Evolutionary conservation across 2,888 invertebrate species (phyloP).

Genomic region (Steromphala cineraria): DNA sequence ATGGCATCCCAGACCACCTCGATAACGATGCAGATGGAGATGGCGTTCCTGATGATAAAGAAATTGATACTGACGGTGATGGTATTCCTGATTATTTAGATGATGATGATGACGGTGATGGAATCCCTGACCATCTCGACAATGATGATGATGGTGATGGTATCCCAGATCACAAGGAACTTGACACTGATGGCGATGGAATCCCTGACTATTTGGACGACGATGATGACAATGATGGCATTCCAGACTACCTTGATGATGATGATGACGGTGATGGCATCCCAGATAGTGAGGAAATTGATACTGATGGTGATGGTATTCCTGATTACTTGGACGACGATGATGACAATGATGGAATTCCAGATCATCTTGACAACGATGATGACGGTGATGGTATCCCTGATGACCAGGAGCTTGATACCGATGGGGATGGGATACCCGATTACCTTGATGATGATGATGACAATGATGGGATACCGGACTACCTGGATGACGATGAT

Average conservation of each 20-base stretch:
- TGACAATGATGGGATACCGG: conserved; percentile 64
- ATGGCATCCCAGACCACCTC: conserved; percentile 50
- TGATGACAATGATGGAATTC: conserved; percentile 49
- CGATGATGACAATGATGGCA: conserved; percentile 57
- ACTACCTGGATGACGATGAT: conserved; percentile 57
- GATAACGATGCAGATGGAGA: conserved; percentile 45
- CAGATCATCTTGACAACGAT: conserved; percentile 51
- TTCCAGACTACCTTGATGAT: conserved; percentile 41
- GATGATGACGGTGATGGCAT: conserved; percentile 63
- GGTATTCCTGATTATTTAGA: conserved; percentile 60
- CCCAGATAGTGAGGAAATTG: conserved; percentile 59
- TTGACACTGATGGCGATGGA: conserved; percentile 47
- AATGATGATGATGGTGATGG: conserved; percentile 63
- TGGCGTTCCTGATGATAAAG: conserved; percentile 43
- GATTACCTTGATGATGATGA: conserved; percentile 47
- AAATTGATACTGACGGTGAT: conserved; percentile 50
- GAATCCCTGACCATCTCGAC: conserved; percentile 50
- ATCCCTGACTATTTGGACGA: conserved; percentile 57
- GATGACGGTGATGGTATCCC: conserved; percentile 66
- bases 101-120: conserved; percentile 46
- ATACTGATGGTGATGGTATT: conserved; percentile 64
- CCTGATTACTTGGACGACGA: conserved; percentile 52
- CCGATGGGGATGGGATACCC: conserved; percentile 64
- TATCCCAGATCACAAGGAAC: conserved; percentile 43
- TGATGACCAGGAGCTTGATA: conserved; percentile 54